Conservation (phyloP, 2,888 invertebrate genomes). For the Neoitamus cyanurus region DNA sequence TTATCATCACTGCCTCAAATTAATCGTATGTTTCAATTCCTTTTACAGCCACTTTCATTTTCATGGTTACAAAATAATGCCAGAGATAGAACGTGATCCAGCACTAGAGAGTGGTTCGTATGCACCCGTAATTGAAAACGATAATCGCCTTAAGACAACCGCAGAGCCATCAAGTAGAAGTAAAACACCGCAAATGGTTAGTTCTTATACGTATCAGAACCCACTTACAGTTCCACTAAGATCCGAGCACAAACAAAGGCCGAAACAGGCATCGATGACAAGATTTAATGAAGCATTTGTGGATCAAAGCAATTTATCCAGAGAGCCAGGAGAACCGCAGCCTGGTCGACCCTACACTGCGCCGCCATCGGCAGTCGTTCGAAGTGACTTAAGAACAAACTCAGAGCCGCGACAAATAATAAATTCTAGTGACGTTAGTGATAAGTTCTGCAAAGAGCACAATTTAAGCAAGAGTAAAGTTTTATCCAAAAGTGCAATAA, state of each 20-base stretch:
- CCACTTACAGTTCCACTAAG: slow-evolving; percentile 62
- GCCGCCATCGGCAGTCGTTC: neutral
- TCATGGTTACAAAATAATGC: slow-evolving; percentile 57
- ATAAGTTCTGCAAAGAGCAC: neutral
- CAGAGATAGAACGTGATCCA: slow-evolving; percentile 64
- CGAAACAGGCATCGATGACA: neutral
- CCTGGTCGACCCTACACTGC: slow-evolving; percentile 43
- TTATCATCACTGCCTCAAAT: neutral
- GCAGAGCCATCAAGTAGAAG: neutral
- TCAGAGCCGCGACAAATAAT: slow-evolving; percentile 40
- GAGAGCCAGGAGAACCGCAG: neutral
- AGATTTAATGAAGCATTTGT: neutral
- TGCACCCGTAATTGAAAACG: slow-evolving; percentile 60
- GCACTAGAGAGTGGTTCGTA: slow-evolving; percentile 63
- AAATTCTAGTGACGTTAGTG: neutral
- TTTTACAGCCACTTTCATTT: slow-evolving; percentile 46
- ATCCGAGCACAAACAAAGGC: slow-evolving; percentile 48
- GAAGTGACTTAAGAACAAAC: slow-evolving; percentile 39
- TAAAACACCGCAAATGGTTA: slow-evolving; percentile 50
- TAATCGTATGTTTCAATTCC: neutral
- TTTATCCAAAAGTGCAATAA: slow-evolving; percentile 12
- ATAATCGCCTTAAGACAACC: slow-evolving; percentile 40
- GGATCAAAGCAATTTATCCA: neutral
- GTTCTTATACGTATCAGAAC: slow-evolving; percentile 63
- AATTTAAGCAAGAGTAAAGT: neutral